Evolutionary conservation across 2,888 invertebrate genomes (phyloP).

Genomic region (Lobophora halterata): DNA sequence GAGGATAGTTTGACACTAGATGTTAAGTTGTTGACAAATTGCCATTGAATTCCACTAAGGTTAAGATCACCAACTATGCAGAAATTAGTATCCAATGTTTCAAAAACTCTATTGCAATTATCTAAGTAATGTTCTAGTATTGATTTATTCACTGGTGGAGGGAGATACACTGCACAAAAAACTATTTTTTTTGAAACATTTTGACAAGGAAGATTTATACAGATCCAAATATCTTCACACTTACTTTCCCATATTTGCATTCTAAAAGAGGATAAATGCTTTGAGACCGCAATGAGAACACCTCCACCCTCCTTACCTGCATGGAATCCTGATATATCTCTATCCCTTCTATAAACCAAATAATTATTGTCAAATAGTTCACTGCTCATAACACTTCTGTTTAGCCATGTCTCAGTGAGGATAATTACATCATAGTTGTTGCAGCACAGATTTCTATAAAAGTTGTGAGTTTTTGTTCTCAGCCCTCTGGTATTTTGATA

Average conservation of each 20-base stretch:
- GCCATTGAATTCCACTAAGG: too few species aligned
- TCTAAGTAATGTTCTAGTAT: too few species aligned
- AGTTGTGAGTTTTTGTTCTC: slow-evolving; percentile 11
- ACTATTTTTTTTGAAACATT: too few species aligned
- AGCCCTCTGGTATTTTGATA: not conserved
- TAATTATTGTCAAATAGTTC: not conserved
- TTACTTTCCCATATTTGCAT: not conserved
- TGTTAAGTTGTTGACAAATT: too few species aligned
- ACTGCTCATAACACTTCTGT: not conserved
- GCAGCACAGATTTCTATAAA: slow-evolving; percentile 8
- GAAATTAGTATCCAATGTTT: too few species aligned
- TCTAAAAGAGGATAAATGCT: slow-evolving; percentile 10
- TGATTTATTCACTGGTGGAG: too few species aligned
- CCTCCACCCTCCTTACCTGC: not conserved
- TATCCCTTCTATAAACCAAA: not conserved
- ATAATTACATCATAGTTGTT: slow-evolving; percentile 13
- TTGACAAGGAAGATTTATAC: too few species aligned
- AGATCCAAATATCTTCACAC: too few species aligned
- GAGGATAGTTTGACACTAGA: too few species aligned
- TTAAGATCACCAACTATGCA: too few species aligned
- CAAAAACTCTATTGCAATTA: too few species aligned
- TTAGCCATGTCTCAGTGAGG: slow-evolving; percentile 15
- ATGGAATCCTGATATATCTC: not conserved
- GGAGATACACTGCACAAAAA: too few species aligned
- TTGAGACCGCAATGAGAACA: not conserved